Base-by-base conservation (phyloP, 1,140 invertebrate species). In the Drosophila sp. region DNA sequence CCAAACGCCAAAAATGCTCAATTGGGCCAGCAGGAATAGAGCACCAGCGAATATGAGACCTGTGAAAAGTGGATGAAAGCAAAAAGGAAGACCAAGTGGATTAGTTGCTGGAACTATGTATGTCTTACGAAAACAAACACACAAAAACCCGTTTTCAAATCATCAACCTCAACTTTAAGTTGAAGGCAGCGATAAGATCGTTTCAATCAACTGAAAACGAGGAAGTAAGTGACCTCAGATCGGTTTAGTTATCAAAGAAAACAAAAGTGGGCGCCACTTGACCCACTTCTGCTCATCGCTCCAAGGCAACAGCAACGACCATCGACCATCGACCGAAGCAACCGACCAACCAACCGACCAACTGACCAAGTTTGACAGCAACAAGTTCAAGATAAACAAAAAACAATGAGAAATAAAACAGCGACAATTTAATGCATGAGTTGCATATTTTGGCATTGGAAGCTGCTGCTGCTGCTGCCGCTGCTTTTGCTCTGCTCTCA, bases 1-100 rank as follows among this genome's bases (percentile, higher is more conserved):
- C 91, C 91, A 92, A 60, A 91, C 87, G 57, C 83, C 89, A 70
- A 90, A 90, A 41, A 92, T 90, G 54, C 82, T 90, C n/a, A 92
- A 47, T 70, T 92, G 91, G 47, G 91, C 91, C 23, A 92, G 73
- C 35, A 92, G 61, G 66, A 92, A 92, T 6, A 91, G 70, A 11
- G 80, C 79, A 41, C 89, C 80, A 38, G 91, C 90, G 40, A 92
- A 76, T 29, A 92, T 85, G 0, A 92, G 83, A 57, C 91, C 91
- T 92, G 3, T 3, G 35, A 38, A 38, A 3, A 61, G 1, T 60
- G 66, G 25, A 7, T 38, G 30, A 25, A 44, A n/a, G 5, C 70
- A 11, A 33, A 35, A 60, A 38, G 7, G 25, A 44, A 60, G 72
- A 25, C 2, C 6, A 60, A 50, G 11, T 38, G 50, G 29, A 70